Evolutionary conservation across 2,888 invertebrate species (phyloP), one percentile per base, ranked within the genome.

Genomic region (Lasius platythorax): DNA sequence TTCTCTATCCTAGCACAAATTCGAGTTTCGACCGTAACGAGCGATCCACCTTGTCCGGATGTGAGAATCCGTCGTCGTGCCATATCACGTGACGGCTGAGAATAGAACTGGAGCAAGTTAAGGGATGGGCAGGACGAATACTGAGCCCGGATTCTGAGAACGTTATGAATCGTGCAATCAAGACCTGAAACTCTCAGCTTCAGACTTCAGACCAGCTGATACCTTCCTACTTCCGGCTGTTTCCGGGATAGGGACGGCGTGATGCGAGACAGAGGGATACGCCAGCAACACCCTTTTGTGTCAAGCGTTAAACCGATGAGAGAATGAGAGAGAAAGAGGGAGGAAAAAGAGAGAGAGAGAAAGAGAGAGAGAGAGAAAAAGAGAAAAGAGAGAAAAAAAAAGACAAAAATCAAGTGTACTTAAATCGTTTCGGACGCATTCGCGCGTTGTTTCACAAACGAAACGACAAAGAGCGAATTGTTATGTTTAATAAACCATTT

Each of bases 161-260:
- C 66, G 87, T 89, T 89, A 91, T 91, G 91, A 91, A 91, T 91
- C 88, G 91, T 63, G 91, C 90, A 91, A 91, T 91, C 90, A 91
- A 87, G 82, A 70, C 84, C 82, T 67, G 61, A 72, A 84, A 75
- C 81, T 84, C 87, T 85, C 37, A 76, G 75, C 78, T 64, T 15
- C 66, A 70, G 78, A 87, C 82, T 85, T 87, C 75, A 84, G 82
- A 23, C 83, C 90, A 90, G 87, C 90, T 90, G 90, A 90, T 90
- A 87, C 89, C 85, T 82, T 78, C 40, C 63, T 74, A 85, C 79
- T 89, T 89, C 89, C 87, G 87, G 85, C 82, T 85, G 86, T 83
- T 88, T 86, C 75, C 83, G 64, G 83, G 83, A 53, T 50, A 89
- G 82, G 66, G 85, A 74, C 61, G 75, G 66, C 75, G 30, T 72